Base-by-base conservation (phyloP, 1,140 invertebrate genomes). In the Rhynchophorus ferrugineus region DNA sequence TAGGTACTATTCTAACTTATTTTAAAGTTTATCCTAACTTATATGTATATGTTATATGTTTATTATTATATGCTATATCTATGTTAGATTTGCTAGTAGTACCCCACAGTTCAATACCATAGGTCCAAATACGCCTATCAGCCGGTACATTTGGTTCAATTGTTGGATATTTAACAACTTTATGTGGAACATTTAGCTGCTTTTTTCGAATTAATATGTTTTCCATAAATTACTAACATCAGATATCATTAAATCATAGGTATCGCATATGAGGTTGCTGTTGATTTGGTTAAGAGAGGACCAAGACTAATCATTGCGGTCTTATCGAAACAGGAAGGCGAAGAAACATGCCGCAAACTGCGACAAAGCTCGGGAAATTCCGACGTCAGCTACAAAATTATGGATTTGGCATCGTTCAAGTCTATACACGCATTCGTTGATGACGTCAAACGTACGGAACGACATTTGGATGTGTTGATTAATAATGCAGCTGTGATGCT, bases 391-490 rank as follows among this genome's bases (percentile, higher is more conserved):
- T 29, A 29, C 24, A 29, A 29, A 29, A 29, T 29, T 6, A 29
- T 29, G 24, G 24, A 29, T 11, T 29, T 29, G 11, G 11, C 5
- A 11, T 29, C 24, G 11, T 11, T 29, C 5, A 29, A 29, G 11
- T 29, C 24, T 6, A 29, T 29, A 5, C 5, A 11, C 5, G 24
- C 24, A 6, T 29, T 29, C 11, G 5, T 5, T 11, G 24, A 29
- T 6, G 24, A 29, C 5, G 5, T 29, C 5, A 29, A 11, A 6
- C 5, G 11, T 5, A 29, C 24, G 11, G 24, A 29, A 29, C 5
- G 11, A 29, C 5, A 29, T 44, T 65, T 95, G 3, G 83, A 94
- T 66, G 71, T 80, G 19, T 60, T 82, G 16, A 69, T 82, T 3
- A 79, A 80, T 50, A 81, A 81, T 61, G 78, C 78, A 34, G 75